Conservation (phyloP, 2,113 vertebrate species). For the Carettochelys insculpta region DNA sequence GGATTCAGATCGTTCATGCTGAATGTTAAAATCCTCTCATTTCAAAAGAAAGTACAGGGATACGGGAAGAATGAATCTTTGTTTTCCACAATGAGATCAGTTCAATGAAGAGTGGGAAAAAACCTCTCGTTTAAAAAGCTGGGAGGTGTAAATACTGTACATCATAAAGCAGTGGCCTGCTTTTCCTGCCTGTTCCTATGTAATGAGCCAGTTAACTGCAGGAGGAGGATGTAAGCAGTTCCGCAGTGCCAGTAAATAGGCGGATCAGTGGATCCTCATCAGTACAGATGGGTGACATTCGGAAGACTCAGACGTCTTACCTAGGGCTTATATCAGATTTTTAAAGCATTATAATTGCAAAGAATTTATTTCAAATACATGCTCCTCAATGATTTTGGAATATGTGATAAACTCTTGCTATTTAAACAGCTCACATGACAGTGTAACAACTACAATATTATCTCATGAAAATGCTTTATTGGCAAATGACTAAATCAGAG, state of each 20-base stretch:
- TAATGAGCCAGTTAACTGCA: accelerated
- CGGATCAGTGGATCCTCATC: neutral
- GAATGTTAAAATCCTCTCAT: neutral
- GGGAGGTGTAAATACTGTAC: neutral
- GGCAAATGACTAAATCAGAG: constrained; percentile 53
- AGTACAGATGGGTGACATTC: neutral
- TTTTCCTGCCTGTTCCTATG: accelerated
- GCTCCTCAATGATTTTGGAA: neutral
- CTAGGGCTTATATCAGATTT: neutral
- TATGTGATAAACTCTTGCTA: neutral
- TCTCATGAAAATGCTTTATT: constrained; percentile 37
- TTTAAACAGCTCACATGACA: neutral
- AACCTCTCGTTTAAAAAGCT: neutral
- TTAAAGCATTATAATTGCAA: neutral
- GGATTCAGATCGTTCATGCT: neutral
- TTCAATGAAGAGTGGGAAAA: neutral
- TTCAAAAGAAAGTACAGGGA: neutral
- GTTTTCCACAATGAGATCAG: neutral
- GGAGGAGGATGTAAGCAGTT: neutral
- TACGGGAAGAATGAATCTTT: neutral
- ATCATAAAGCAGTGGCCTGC: neutral
- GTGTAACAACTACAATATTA: constrained; percentile 9
- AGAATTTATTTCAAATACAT: neutral
- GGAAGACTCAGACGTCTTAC: neutral
- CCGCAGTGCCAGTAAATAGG: neutral